A percentile compares a stretch with the other conserved stretches of the same genome.
phyloP scores from a whole-genome alignment of 2,113 vertebrate genomes.

The Piaya cayana region DNA sequence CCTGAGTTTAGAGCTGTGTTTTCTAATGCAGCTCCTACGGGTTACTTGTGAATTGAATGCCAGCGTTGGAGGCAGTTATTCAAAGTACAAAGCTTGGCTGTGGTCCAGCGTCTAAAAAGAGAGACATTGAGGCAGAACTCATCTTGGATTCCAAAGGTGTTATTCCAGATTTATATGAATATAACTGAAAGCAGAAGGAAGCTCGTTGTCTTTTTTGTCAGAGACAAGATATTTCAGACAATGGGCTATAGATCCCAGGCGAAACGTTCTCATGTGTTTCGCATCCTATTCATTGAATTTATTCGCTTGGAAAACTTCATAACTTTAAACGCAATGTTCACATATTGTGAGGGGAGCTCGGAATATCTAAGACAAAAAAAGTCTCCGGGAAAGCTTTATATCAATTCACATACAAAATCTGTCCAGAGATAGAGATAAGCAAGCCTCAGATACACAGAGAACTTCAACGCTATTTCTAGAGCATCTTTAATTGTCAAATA shows the following conservation, averaged over 20 bases:
- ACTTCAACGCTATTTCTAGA: not conserved
- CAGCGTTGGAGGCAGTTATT: not conserved
- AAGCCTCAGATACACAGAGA: not conserved
- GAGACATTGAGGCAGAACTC: not conserved
- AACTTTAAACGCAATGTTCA: not conserved
- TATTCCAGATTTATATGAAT: not conserved
- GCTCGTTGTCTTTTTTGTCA: not conserved
- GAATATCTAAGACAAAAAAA: not conserved
- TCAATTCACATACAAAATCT: not conserved
- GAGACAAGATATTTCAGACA: not conserved
- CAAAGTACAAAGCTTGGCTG: not conserved
- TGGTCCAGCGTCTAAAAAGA: not conserved
- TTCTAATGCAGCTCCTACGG: not conserved
- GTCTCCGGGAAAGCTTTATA: not conserved
- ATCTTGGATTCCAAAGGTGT: constrained; percentile 44
- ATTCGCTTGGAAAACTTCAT: not conserved
- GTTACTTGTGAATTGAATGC: not conserved
- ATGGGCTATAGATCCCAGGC: not conserved
- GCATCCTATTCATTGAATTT: not conserved
- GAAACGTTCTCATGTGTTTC: not conserved
- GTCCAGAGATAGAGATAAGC: not conserved
- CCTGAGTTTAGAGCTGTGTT: not conserved
- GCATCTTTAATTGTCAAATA: not conserved
- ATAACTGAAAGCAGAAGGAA: constrained; percentile 38
- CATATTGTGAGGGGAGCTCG: not conserved